phyloP scores from a whole-genome alignment of 1,140 invertebrate species.

The Lepidotrigona ventralis region DNA sequence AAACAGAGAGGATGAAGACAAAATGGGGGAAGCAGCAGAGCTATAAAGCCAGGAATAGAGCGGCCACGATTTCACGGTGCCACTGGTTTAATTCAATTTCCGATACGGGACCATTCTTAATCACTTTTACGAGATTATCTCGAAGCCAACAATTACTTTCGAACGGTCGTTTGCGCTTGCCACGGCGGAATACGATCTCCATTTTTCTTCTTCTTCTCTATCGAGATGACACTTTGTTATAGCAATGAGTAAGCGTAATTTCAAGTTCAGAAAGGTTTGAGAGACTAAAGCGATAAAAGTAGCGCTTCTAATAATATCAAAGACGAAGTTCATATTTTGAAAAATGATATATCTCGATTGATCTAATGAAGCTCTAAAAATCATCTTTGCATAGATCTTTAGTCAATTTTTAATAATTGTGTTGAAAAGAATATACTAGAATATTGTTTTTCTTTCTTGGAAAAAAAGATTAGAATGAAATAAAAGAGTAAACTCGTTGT shows the following conservation, averaged over 20 bases:
- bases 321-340: background rate
- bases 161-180: background rate
- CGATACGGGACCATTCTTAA: conserved; percentile 37
- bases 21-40: background rate
- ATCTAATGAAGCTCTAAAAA: background rate
- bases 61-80: background rate
- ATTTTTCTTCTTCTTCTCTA: background rate
- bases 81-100: conserved; percentile 38
- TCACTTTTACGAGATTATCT: conserved; percentile 38
- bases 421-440: too few species aligned
- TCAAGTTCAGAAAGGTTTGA: too few species aligned
- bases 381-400: too few species aligned
- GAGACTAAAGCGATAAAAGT: too few species aligned
- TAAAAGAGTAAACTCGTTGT: too few species aligned
- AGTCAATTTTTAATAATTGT: too few species aligned
- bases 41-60: background rate
- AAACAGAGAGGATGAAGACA: background rate
- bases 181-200: too few species aligned
- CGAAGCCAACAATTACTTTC: conserved; percentile 39
- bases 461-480: too few species aligned
- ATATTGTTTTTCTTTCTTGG: too few species aligned
- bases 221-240: too few species aligned
- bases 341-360: background rate
- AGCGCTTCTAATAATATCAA: background rate
- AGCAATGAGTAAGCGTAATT: background rate